Conservation (phyloP, 1,140 invertebrate genomes). For the Diuraphis noxia region DNA sequence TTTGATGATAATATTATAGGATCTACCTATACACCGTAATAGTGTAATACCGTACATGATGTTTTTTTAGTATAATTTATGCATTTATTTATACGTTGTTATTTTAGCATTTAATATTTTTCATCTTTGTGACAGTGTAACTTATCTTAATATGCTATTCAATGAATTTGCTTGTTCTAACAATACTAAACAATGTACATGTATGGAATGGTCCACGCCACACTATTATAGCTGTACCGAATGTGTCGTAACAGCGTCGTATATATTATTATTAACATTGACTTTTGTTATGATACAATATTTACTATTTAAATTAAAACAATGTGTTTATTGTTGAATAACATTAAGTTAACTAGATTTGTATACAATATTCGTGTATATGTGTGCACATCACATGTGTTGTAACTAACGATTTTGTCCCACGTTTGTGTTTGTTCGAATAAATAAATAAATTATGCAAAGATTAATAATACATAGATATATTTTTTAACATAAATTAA, state of each 20-base stretch:
- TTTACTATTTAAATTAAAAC: conserved; percentile 6
- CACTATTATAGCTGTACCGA: background rate
- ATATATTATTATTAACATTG: background rate
- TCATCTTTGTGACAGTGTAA: background rate
- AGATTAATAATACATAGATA: background rate
- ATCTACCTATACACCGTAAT: background rate
- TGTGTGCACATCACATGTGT: background rate
- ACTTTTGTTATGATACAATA: background rate
- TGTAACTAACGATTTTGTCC: background rate
- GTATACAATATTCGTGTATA: background rate
- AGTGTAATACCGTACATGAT: too few species aligned
- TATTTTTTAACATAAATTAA: background rate
- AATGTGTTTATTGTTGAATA: background rate
- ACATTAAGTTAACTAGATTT: background rate
- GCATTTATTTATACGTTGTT: background rate
- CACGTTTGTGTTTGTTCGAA: background rate
- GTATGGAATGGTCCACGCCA: background rate
- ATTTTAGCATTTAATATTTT: background rate
- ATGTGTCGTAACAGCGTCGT: background rate
- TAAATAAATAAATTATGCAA: background rate
- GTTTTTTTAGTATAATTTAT: background rate
- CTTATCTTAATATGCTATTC: background rate
- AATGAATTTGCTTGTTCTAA: background rate
- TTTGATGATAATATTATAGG: background rate
- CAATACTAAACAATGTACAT: background rate